Evolutionary conservation across 2,797 vertebrate species (phyloP).

Genomic region (Taeniopygia guttata): DNA sequence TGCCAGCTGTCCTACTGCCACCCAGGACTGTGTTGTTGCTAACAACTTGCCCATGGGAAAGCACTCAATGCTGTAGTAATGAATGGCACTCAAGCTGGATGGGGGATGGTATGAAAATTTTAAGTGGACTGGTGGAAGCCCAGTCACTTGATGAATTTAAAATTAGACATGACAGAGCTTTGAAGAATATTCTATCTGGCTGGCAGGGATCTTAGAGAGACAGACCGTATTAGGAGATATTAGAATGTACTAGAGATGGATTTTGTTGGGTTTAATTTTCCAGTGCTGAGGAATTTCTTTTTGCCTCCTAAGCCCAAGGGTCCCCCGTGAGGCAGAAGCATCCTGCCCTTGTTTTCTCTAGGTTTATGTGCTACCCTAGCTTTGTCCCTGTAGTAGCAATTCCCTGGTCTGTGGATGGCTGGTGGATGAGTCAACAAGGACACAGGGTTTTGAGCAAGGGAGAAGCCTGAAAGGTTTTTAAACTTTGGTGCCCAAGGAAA

Average conservation of each 20-base stretch:
- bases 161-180: conserved; percentile 8
- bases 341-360: neutral
- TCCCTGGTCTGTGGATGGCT: neutral
- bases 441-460: neutral
- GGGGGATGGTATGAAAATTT: neutral
- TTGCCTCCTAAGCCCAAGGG: neutral
- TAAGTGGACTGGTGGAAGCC: neutral
- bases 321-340: neutral
- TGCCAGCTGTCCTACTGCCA: neutral
- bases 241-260: neutral
- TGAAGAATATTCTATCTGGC: neutral
- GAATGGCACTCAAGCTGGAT: neutral
- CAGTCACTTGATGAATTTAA: neutral
- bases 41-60: neutral
- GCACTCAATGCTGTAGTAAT: neutral
- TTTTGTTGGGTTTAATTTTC: neutral
- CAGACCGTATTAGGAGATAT: neutral
- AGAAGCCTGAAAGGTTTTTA: neutral
- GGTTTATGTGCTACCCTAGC: neutral
- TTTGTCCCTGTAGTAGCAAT: neutral
- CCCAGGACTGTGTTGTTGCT: neutral
- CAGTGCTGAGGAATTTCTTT: neutral
- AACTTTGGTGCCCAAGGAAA: neutral
- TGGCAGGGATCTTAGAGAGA: neutral
- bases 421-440: neutral